Evolutionary conservation across 1,140 invertebrate genomes (phyloP), one percentile per base, ranked within the genome.

Genomic region (Leguminivora glycinivorella): DNA sequence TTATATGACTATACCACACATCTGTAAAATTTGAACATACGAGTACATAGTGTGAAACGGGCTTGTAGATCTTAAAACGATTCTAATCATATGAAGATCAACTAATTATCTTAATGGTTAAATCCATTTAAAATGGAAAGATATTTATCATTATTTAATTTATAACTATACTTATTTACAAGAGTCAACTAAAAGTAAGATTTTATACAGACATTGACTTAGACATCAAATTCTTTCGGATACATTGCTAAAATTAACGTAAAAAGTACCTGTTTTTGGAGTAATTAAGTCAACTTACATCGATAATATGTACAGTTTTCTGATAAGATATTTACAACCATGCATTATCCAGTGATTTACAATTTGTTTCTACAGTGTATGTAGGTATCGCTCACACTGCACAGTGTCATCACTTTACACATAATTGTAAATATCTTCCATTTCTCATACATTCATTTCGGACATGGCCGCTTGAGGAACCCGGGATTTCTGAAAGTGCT

Each of bases 371-470:
- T 29, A 31, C 25, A 77, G 79, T 78, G 80, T 10, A n/a, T n/a
- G n/a, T n/a, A n/a, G n/a, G n/a, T n/a, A n/a, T 43, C 76, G 73
- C 74, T 58, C 72, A 72, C 73, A 73, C 72, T 71, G 81, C 71
- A 60, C 25, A 58, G 66, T 40, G 29, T 7, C 74, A 78, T 81
- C 85, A 89, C 85, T 86, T 89, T 89, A 91, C 74, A 91, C 89
- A 89, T 91, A 91, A 89, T 91, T 91, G 87, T 91, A 91, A 91
- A 91, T 91, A 91, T 91, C 89, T 70, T 91, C 89, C 84, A 91
- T 91, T 76, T 91, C 89, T 96, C 96, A 96, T 94, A 96, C 96
- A 78, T 96, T 93, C 95, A 96, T 96, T 90, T 96, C 96, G 68
- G 94, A 95, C 90, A 96, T 96, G 14, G 95, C 94, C 25, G 95